A percentile compares a stretch with the other conserved stretches of the same genome.
Evolutionary conservation across 2,797 vertebrate species (phyloP).

Genomic region (Thaleichthys pacificus): DNA sequence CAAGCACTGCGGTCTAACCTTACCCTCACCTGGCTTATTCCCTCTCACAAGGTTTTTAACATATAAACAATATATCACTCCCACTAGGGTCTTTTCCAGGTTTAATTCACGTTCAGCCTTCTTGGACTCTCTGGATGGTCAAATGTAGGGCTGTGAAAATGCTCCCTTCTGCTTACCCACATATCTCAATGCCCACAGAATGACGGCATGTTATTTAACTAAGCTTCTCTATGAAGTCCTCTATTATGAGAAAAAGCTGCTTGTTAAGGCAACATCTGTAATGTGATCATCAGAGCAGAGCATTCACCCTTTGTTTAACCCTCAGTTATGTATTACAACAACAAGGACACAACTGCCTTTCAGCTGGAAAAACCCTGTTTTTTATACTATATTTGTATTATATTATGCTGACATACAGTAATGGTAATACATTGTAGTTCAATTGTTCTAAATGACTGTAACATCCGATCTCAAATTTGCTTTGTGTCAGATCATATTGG

Average conservation of each 20-base stretch:
- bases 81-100: not conserved
- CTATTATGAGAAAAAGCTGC: slow-evolving; percentile 24
- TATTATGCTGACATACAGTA: too few species aligned
- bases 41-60: slow-evolving; percentile 9
- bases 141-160: slow-evolving; percentile 49
- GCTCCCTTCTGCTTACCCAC: slow-evolving; percentile 45
- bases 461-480: too few species aligned
- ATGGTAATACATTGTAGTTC: too few species aligned
- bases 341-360: not conserved
- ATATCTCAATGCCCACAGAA: slow-evolving; percentile 47
- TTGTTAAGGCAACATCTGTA: slow-evolving; percentile 38
- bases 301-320: not conserved
- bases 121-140: slow-evolving; percentile 45
- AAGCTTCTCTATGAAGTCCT: slow-evolving; percentile 42
- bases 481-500: too few species aligned
- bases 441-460: too few species aligned
- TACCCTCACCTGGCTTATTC: slow-evolving; percentile 43
- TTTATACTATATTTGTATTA: too few species aligned
- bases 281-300: slow-evolving; percentile 43
- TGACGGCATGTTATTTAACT: slow-evolving; percentile 41
- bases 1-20: slow-evolving; percentile 35
- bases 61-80: not conserved
- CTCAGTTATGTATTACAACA: not conserved
- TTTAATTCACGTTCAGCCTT: not conserved
- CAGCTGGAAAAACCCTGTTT: too few species aligned